phyloP scores from a whole-genome alignment of 1,140 invertebrate genomes.

The Drosophila bifasciata region DNA sequence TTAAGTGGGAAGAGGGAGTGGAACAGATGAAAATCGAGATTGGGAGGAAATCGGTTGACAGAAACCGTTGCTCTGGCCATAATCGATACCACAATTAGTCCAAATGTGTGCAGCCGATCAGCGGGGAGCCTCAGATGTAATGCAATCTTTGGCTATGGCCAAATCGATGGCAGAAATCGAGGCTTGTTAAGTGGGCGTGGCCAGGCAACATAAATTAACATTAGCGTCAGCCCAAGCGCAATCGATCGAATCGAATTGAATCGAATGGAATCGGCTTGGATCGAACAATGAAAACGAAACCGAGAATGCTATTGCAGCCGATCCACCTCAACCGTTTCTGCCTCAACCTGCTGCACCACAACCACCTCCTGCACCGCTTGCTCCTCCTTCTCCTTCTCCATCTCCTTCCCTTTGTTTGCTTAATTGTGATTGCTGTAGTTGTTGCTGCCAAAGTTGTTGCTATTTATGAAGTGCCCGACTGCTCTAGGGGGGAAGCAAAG shows the following conservation, averaged over 20 bases:
- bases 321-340: background rate
- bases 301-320: conserved; percentile 20
- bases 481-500: conserved; percentile 23
- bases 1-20: background rate
- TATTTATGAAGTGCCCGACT: conserved; percentile 76
- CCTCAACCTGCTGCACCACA: too few species aligned
- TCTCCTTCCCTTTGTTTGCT: conserved; percentile 66
- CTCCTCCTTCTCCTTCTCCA: background rate
- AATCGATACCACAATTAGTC: conserved; percentile 74
- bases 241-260: conserved; percentile 44
- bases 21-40: conserved; percentile 3
- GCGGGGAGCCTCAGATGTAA: conserved; percentile 49
- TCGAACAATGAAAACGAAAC: conserved; percentile 42
- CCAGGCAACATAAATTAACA: conserved; percentile 63
- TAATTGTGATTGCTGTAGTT: conserved; percentile 61
- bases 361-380: conserved; percentile 9
- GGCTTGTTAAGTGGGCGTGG: conserved; percentile 62
- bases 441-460: conserved; percentile 33
- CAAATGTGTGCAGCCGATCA: conserved; percentile 34
- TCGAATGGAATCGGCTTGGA: conserved; percentile 17
- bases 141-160: conserved; percentile 45
- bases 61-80: conserved; percentile 45
- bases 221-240: conserved; percentile 60
- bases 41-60: conserved; percentile 35
- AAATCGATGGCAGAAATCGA: conserved; percentile 12